Conservation (phyloP, 2,113 vertebrate genomes). For the Campylorhamphus procurvoides region DNA sequence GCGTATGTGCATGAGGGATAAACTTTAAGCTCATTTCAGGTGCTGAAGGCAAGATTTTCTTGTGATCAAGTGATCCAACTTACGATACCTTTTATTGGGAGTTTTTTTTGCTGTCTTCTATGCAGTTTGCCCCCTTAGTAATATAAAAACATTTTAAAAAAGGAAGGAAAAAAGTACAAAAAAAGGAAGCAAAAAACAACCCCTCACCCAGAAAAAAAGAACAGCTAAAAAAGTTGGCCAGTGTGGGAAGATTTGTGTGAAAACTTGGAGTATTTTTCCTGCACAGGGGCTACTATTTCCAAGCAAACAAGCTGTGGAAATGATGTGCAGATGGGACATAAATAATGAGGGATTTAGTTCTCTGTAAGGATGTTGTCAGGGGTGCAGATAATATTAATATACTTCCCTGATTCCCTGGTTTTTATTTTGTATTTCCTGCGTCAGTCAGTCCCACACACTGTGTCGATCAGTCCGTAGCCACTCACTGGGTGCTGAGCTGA, state of each 20-base stretch:
- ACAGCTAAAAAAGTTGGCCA: background rate
- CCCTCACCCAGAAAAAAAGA: background rate
- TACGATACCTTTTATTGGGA: too few relatives aligned
- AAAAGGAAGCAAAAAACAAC: background rate
- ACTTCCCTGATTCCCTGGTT: background rate
- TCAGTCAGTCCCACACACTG: accelerated
- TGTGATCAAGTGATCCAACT: background rate
- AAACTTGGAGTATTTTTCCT: background rate
- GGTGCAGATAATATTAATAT: background rate
- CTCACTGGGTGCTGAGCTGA: background rate
- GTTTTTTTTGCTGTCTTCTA: background rate
- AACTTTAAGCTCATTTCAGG: background rate
- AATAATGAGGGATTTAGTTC: background rate
- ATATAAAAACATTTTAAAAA: background rate
- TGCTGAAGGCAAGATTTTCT: background rate
- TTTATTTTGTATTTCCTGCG: background rate
- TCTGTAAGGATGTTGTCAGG: background rate
- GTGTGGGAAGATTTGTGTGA: background rate
- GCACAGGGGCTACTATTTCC: accelerated
- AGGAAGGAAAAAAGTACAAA: too few relatives aligned
- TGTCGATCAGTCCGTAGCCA: accelerated
- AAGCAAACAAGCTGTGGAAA: background rate
- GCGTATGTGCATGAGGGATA: background rate
- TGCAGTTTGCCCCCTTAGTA: background rate
- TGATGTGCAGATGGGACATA: too few relatives aligned